Conservation (phyloP, 2,797 vertebrate species). For the Martes flavigula region DNA sequence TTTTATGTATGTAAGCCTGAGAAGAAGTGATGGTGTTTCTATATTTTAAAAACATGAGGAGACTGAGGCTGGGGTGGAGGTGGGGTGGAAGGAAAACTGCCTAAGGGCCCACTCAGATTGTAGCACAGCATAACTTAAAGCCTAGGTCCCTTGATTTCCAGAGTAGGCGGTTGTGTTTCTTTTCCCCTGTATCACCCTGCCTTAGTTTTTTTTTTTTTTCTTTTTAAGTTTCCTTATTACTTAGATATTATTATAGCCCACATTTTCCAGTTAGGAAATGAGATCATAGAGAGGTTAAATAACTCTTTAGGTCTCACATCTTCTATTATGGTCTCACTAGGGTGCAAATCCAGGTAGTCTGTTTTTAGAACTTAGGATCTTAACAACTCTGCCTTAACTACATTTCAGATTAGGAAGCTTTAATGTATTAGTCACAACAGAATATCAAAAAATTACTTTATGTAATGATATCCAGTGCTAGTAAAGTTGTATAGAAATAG, state of each 20-base stretch:
- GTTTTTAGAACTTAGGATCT: neutral
- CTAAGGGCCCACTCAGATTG: neutral
- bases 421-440: neutral
- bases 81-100: neutral
- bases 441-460: neutral
- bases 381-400: neutral
- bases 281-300: neutral
- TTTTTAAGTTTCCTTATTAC: neutral
- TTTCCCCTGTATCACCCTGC: neutral
- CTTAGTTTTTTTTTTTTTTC: neutral
- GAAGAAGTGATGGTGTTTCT: neutral
- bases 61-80: neutral
- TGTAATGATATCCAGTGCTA: neutral
- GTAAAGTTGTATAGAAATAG: neutral
- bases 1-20: neutral
- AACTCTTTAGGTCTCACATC: neutral
- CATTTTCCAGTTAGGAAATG: neutral
- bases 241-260: neutral
- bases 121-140: neutral
- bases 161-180: neutral
- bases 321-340: neutral
- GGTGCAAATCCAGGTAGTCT: neutral
- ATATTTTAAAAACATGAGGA: neutral
- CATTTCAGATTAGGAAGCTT: neutral
- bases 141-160: neutral